Conservation (phyloP, 2,113 vertebrate genomes). For the Empidonax alnorum region DNA sequence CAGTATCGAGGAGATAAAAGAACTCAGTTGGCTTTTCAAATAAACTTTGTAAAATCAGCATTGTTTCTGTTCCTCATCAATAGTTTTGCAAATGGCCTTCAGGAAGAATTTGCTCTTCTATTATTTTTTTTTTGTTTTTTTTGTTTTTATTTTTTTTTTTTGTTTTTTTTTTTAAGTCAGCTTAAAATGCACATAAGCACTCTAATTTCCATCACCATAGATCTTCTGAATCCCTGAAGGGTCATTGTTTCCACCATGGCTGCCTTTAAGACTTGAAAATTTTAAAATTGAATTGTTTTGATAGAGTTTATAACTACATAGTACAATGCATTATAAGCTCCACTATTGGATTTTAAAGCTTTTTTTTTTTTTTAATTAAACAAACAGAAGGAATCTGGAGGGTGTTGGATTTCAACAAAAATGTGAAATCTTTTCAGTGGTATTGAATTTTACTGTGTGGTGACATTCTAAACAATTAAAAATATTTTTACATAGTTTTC, state of each 20-base stretch:
- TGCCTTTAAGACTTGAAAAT: neutral
- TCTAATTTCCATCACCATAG: neutral
- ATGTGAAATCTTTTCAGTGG: neutral
- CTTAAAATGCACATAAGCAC: neutral
- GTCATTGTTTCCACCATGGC: neutral
- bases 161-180: neutral
- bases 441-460: neutral
- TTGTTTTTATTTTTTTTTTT: neutral
- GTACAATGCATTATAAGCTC: neutral
- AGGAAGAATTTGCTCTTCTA: neutral
- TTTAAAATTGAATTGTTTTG: neutral
- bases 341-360: neutral
- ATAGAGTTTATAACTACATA: fast-evolving
- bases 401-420: neutral
- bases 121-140: neutral
- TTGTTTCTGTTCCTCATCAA: neutral
- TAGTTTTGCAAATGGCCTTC: neutral
- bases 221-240: neutral
- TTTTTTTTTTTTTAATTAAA: neutral
- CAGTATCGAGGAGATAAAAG: neutral
- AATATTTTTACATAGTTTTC: neutral
- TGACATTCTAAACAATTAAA: neutral
- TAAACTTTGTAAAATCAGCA: neutral
- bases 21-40: neutral
- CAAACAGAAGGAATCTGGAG: neutral